Evolutionary conservation across 2,888 invertebrate species (phyloP).

Genomic region (Leucozona laternaria): DNA sequence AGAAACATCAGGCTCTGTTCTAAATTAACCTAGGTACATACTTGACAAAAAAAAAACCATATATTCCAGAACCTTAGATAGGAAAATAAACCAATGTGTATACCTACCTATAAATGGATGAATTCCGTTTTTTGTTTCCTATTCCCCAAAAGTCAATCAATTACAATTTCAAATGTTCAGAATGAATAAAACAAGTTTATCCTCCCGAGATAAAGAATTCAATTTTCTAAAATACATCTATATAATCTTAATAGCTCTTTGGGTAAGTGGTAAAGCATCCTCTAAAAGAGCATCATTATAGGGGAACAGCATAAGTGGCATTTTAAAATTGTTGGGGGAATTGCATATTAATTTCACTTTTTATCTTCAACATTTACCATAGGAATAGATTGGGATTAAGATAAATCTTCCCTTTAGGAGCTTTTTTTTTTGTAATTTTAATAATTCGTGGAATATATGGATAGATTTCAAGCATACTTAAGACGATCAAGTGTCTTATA

Average conservation of each 20-base stretch:
- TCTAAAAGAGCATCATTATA: not conserved
- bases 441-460: constrained; percentile 12
- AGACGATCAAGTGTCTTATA: not conserved
- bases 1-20: no score
- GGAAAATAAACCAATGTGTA: not conserved
- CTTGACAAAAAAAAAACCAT: no score
- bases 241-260: constrained; percentile 57
- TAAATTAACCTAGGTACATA: no score
- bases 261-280: constrained; percentile 55
- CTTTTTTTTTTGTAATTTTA: constrained; percentile 4
- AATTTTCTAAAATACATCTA: constrained; percentile 52
- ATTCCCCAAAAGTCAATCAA: constrained; percentile 49
- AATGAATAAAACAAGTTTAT: constrained; percentile 22
- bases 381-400: constrained; percentile 47
- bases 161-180: constrained; percentile 46
- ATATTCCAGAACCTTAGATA: not conserved
- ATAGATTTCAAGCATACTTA: not conserved
- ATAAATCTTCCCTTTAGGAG: constrained; percentile 25
- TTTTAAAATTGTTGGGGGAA: constrained; percentile 51
- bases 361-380: constrained; percentile 53
- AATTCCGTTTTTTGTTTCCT: constrained; percentile 2
- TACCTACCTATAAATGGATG: not conserved
- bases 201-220: constrained; percentile 37
- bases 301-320: constrained; percentile 52
- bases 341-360: constrained; percentile 73